Percentiles rank a stretch among this genome's conserved stretches.
Evolutionary conservation across 2,113 vertebrate species (phyloP).

Genomic region (Phocoena sinus): DNA sequence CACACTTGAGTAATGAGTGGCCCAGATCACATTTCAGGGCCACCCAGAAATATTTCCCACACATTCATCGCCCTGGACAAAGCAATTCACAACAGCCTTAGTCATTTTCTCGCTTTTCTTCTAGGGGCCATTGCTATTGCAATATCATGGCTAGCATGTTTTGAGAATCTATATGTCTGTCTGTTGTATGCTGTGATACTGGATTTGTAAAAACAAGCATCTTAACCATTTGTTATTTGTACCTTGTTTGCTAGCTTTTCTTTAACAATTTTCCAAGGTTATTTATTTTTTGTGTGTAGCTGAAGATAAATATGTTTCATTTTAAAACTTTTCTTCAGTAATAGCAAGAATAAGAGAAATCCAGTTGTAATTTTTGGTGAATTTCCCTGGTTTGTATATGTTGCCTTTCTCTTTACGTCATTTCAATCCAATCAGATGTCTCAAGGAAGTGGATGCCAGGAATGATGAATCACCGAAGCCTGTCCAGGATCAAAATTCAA

Average conservation of each 20-base stretch:
- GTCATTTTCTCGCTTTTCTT: not conserved
- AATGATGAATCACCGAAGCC: constrained; percentile 33
- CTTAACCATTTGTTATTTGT: constrained; percentile 63
- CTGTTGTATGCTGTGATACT: not conserved
- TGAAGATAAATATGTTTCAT: constrained; percentile 45
- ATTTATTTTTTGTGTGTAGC: constrained; percentile 47
- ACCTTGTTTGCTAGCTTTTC: constrained; percentile 32
- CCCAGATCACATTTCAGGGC: not conserved
- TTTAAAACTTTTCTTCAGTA: constrained; percentile 40
- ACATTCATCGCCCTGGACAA: not conserved
- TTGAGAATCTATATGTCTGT: not conserved
- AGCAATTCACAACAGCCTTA: not conserved
- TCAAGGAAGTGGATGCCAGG: constrained; percentile 31
- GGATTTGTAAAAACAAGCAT: constrained; percentile 37
- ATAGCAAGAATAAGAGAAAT: constrained; percentile 9
- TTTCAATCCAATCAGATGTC: constrained; percentile 37
- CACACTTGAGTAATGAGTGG: not conserved
- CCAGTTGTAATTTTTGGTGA: not conserved
- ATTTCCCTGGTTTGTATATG: constrained; percentile 49
- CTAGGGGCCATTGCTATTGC: not conserved
- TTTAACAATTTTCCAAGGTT: constrained; percentile 44
- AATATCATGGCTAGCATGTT: not conserved
- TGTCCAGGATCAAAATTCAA: not conserved
- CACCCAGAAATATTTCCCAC: not conserved
- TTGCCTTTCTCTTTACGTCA: constrained; percentile 42